Percentiles rank a stretch among this genome's conserved stretches.
These are phyloP conservation scores for Noctua janthina DNA, from an alignment of 2,888 invertebrate species.

Conservation along the genomic window DNA sequence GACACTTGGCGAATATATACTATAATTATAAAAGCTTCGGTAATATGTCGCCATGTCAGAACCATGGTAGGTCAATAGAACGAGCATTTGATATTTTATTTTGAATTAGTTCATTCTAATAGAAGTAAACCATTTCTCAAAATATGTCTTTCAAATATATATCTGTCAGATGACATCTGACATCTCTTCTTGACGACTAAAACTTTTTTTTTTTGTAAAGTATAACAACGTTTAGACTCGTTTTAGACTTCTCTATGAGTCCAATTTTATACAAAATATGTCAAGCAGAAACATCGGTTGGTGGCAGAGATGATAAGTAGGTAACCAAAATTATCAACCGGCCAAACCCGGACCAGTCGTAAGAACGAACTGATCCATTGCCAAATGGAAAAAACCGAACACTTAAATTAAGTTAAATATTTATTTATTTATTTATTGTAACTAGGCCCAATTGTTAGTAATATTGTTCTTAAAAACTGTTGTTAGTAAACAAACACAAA, in stretches of 20 bases:
- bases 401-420: neutral
- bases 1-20: conserved; percentile 20
- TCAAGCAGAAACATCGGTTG: neutral
- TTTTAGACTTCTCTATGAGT: conserved; percentile 13
- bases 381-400: neutral
- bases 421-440: too few species aligned
- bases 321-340: neutral
- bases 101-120: conserved; percentile 21
- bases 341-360: neutral
- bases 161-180: conserved; percentile 42
- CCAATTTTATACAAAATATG: too few species aligned
- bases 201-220: neutral
- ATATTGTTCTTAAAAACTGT: too few species aligned
- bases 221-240: neutral
- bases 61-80: conserved; percentile 70
- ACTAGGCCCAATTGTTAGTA: too few species aligned
- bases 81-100: conserved; percentile 61
- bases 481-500: too few species aligned
- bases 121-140: conserved; percentile 52
- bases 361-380: neutral
- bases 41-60: conserved; percentile 66
- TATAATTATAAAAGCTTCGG: conserved; percentile 58
- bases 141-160: conserved; percentile 46
- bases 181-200: conserved; percentile 15
- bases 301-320: neutral